A percentile compares a stretch with the other conserved stretches of the same genome.
These are phyloP conservation scores for Drosophila ezoana DNA, from an alignment of 2,888 invertebrate species.

Conservation along the genomic window DNA sequence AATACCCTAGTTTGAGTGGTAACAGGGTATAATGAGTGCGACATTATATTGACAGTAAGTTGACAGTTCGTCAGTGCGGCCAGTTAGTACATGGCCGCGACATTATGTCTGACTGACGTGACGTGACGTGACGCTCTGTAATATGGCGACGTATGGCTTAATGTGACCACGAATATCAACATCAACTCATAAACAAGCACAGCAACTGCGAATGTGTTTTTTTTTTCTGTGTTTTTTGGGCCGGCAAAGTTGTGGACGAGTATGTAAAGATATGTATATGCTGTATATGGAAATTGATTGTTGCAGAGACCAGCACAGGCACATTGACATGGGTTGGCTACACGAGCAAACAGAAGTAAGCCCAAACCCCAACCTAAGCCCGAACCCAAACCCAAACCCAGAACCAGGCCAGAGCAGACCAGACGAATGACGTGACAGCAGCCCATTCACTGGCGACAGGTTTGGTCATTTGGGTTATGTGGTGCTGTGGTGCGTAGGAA, in stretches of 20 bases:
- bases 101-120: slow-evolving; percentile 59
- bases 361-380: slow-evolving; percentile 16
- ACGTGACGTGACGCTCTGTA: slow-evolving; percentile 57
- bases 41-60: slow-evolving; percentile 74
- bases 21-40: slow-evolving; percentile 16
- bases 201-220: slow-evolving; percentile 27
- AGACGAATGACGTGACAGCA: slow-evolving; percentile 69
- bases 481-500: slow-evolving; percentile 77
- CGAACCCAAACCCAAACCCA: slow-evolving; percentile 9
- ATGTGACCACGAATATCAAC: slow-evolving; percentile 78
- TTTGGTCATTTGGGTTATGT: slow-evolving; percentile 71
- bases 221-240: slow-evolving; percentile 7
- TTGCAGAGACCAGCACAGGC: slow-evolving; percentile 35
- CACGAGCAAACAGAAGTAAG: slow-evolving; percentile 35
- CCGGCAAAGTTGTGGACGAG: background rate
- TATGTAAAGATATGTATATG: slow-evolving; percentile 22
- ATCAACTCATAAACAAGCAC: slow-evolving; percentile 69
- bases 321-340: slow-evolving; percentile 56
- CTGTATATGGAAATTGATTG: slow-evolving; percentile 73
- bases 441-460: slow-evolving; percentile 74
- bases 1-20: background rate
- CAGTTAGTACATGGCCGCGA: slow-evolving; percentile 63
- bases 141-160: slow-evolving; percentile 78
- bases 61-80: slow-evolving; percentile 72
- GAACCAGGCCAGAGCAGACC: slow-evolving; percentile 6